phyloP scores from a whole-genome alignment of 2,888 invertebrate genomes.

The Athrips mouffetella region DNA sequence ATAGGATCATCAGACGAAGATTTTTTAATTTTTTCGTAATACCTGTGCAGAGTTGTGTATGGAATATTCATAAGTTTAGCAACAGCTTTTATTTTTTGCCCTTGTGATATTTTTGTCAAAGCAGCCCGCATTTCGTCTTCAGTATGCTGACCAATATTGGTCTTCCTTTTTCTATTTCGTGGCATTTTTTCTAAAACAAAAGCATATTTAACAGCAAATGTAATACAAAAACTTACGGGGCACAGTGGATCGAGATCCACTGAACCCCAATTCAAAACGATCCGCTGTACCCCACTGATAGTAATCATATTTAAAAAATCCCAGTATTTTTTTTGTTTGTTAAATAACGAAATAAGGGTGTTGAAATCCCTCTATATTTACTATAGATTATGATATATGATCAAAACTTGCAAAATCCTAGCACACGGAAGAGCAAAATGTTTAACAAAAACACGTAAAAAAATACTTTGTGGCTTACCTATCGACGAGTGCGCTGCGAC shows the following conservation, averaged over 20 bases:
- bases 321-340: too few species aligned
- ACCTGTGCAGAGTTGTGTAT: constrained; percentile 17
- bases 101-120: constrained; percentile 10
- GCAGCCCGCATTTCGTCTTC: constrained; percentile 19
- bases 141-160: constrained; percentile 19
- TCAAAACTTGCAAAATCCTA: neutral
- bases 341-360: too few species aligned
- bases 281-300: neutral
- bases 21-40: constrained; percentile 16
- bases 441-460: constrained; percentile 2
- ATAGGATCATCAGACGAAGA: constrained; percentile 19
- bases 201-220: too few species aligned
- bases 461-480: neutral
- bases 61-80: constrained; percentile 11
- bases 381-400: too few species aligned
- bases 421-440: constrained; percentile 5
- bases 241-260: too few species aligned
- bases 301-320: too few species aligned
- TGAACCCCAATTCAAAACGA: constrained; percentile 17
- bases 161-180: constrained; percentile 21
- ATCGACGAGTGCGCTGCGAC: neutral
- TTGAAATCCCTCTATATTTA: too few species aligned
- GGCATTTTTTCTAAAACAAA: constrained; percentile 10
- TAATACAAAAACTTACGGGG: too few species aligned
- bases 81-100: constrained; percentile 14